Evolutionary conservation across 1,140 invertebrate species (phyloP), one percentile per base, ranked within the genome.

Genomic region (Cyrtorhinus lividipennis): DNA sequence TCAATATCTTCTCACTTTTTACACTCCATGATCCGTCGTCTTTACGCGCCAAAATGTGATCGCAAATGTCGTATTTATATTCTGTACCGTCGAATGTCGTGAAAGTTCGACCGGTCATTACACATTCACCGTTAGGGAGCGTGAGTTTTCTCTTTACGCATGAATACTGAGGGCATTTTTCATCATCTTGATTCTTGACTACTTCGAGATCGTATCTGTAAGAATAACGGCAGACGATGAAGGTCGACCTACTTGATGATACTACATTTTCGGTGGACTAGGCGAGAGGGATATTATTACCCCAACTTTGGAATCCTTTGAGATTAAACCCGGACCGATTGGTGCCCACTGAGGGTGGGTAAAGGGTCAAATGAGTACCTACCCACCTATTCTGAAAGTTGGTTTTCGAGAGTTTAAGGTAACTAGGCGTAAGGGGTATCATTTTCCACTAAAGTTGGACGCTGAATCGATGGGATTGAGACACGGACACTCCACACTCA

Each of bases 51-150:
- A 91, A 71, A 44, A 88, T 80, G 71, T 91, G 87, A 73, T 86
- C 81, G 70, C 88, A 92, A 13, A 87, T 77, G 64, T 89, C 86
- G 66, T 87, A 87, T 67, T 87, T 86, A 62, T 80, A 86, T 57
- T 87, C 81, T 0, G 80, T 77, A 5, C 81, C 81, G 72, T 91
- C 88, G 66, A 91, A 91, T 0, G 87, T 90, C 60, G 78, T 83
- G 67, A 91, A 83, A 1, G 82, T 83, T 61, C 82, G 80, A 2
- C 85, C 84, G 18, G 82, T 86, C 1, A 90, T 73, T 66, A 85
- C 83, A 69, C 89, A 91, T 53, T 80, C 74, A 22, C 77, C 79
- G 60, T 84, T 81, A 1, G 78, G 77, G 1, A 80, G 77, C 1
- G 81, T 61, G 1, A 79, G 76, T 1, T 81, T 58, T 22, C 64